phyloP scores from a whole-genome alignment of 2,888 invertebrate genomes.

The Cepaea hortensis region DNA sequence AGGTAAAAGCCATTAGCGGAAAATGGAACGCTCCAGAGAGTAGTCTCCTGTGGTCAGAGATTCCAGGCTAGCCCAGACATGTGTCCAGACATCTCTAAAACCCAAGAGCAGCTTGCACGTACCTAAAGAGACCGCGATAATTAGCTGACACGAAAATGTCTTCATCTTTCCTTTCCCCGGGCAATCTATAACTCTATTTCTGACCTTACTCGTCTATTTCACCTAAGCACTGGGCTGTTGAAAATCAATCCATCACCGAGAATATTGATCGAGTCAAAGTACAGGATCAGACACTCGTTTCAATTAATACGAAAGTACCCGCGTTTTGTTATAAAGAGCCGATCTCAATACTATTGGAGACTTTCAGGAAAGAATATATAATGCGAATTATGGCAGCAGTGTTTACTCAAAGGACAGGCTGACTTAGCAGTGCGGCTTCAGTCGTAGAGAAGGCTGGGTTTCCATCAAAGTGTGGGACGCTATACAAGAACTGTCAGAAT shows the following conservation, averaged over 20 bases:
- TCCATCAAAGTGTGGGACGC: too few relatives aligned
- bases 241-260: slow-evolving; percentile 14
- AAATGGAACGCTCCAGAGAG: neutral
- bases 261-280: slow-evolving; percentile 4
- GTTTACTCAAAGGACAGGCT: too few relatives aligned
- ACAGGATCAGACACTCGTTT: slow-evolving; percentile 11
- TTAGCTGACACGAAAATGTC: neutral
- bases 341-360: too few relatives aligned
- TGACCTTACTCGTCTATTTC: slow-evolving; percentile 2
- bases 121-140: neutral
- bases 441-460: too few relatives aligned
- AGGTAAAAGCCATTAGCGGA: too few relatives aligned
- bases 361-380: too few relatives aligned
- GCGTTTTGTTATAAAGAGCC: neutral
- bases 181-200: slow-evolving; percentile 23
- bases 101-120: neutral
- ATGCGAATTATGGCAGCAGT: too few relatives aligned
- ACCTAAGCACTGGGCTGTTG: slow-evolving; percentile 8
- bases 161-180: neutral
- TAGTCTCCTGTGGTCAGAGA: neutral
- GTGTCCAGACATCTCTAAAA: neutral
- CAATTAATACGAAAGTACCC: slow-evolving; percentile 1
- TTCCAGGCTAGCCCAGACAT: neutral
- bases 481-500: too few relatives aligned
- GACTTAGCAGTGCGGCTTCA: too few relatives aligned